Conservation (phyloP, 2,113 vertebrate species). For the Rhynchomys soricoides region DNA sequence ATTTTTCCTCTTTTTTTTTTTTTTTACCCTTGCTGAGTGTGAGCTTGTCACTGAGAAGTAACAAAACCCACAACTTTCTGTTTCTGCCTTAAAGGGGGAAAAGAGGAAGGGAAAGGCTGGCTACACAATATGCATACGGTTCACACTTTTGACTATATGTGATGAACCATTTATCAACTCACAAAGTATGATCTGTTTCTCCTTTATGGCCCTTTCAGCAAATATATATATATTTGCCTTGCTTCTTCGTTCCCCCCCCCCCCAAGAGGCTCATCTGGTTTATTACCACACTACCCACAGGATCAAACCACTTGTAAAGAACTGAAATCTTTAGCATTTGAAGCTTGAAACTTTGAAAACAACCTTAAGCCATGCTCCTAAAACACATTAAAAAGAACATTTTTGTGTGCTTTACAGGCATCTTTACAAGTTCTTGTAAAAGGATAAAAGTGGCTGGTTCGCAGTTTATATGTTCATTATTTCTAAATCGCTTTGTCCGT, state of each 20-base stretch:
- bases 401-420: slow-evolving; percentile 77
- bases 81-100: background rate
- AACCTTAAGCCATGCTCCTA: slow-evolving; percentile 71
- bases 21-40: background rate
- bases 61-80: background rate
- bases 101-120: background rate
- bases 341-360: slow-evolving; percentile 69
- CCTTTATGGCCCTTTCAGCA: slow-evolving; percentile 82
- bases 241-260: slow-evolving; percentile 54
- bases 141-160: slow-evolving; percentile 71
- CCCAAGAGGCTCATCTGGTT: slow-evolving; percentile 79
- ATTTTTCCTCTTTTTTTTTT: background rate
- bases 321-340: slow-evolving; percentile 71
- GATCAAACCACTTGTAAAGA: slow-evolving; percentile 83
- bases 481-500: slow-evolving; percentile 55
- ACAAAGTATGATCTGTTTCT: slow-evolving; percentile 78
- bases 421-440: slow-evolving; percentile 77
- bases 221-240: slow-evolving; percentile 67
- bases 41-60: background rate
- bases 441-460: slow-evolving; percentile 57
- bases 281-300: slow-evolving; percentile 73
- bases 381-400: slow-evolving; percentile 57
- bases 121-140: background rate
- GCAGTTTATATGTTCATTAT: slow-evolving; percentile 73
- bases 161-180: slow-evolving; percentile 76